Base-by-base conservation (phyloP, 1,140 invertebrate genomes). In the Brachionus rubens region DNA sequence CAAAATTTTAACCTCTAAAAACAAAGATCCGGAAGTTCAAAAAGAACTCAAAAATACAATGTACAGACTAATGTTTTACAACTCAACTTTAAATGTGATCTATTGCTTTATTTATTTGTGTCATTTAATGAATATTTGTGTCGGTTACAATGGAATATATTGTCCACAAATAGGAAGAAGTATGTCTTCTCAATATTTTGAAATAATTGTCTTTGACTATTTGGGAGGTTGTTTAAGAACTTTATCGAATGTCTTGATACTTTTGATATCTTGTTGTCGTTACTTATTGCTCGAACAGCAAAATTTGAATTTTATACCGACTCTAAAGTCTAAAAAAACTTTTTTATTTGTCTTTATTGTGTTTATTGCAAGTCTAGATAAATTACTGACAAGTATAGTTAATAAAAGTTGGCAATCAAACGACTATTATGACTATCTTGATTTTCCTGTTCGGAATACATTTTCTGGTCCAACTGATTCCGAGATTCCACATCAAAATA, bases 141-240 rank as follows among this genome's bases (percentile, higher is more conserved):
- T 43, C 19, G 24, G n/a, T 24, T 14, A 30, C 16, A 43, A 41
- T 28, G 59, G 59, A 43, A 26, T 65, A 12, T 12, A 43, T 14
- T 65, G 59, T 43, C 24, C 36, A 9, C 14, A 65, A 43, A 21
- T 24, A 24, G 30, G 40, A 16, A 21, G 36, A 65, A 30, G 19
- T 21, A 12, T 43, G 1, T 14, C 6, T 65, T 36, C 30, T 14
- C 59, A 65, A 26, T 24, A 10, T 46, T 65, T 43, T 65, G 59
- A 65, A 14, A 65, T 65, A 14, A 43, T 43, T 26, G 24, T 65
- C 7, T 36, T 65, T n/a, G 59, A 65, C 14, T 65, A 43, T 24
- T 19, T 65, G 1, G 59, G 59, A 21, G 24, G 36, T 19, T 30
- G 24, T 10, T 24, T 65, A 0, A 65, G 43, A 65, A 41, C 19